Evolutionary conservation across 2,888 invertebrate genomes (phyloP).

Genomic region (Drosophila mimetica): DNA sequence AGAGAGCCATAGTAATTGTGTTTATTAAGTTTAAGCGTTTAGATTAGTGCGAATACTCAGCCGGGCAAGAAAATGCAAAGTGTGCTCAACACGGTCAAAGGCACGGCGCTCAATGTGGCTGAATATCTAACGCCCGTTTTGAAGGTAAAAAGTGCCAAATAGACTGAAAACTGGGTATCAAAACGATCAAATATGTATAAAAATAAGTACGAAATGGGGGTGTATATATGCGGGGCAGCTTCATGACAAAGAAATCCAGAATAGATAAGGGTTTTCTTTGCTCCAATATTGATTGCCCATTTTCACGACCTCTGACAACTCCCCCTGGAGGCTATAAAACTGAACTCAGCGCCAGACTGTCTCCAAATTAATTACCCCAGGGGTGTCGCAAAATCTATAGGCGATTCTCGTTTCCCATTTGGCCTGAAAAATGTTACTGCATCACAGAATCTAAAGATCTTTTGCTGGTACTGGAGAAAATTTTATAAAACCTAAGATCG

Average conservation of each 20-base stretch:
- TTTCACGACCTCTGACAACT: neutral
- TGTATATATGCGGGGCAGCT: neutral
- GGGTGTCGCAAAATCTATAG: neutral
- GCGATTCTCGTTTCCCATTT: neutral
- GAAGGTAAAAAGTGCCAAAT: constrained; percentile 88
- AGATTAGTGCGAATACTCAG: constrained; percentile 52
- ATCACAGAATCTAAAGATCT: neutral
- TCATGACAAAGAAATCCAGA: neutral
- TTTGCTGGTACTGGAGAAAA: neutral
- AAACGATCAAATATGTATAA: constrained; percentile 1
- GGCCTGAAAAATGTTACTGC: neutral
- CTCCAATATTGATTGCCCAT: constrained; percentile 18
- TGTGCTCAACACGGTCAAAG: constrained; percentile 97
- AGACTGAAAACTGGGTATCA: constrained; percentile 1
- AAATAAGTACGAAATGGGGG: neutral
- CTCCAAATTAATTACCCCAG: neutral
- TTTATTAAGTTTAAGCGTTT: constrained; percentile 32
- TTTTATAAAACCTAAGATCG: too few species aligned
- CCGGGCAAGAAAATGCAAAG: constrained; percentile 91
- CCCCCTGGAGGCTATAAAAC: constrained; percentile 6
- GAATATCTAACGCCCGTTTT: constrained; percentile 98
- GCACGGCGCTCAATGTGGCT: constrained; percentile 97
- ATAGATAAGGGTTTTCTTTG: constrained; percentile 3
- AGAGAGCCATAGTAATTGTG: constrained; percentile 27
- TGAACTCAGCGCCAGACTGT: constrained; percentile 23